Evolutionary conservation across 1,140 invertebrate genomes (phyloP), one percentile per base, ranked within the genome.

Genomic region (Orussus abietinus): DNA sequence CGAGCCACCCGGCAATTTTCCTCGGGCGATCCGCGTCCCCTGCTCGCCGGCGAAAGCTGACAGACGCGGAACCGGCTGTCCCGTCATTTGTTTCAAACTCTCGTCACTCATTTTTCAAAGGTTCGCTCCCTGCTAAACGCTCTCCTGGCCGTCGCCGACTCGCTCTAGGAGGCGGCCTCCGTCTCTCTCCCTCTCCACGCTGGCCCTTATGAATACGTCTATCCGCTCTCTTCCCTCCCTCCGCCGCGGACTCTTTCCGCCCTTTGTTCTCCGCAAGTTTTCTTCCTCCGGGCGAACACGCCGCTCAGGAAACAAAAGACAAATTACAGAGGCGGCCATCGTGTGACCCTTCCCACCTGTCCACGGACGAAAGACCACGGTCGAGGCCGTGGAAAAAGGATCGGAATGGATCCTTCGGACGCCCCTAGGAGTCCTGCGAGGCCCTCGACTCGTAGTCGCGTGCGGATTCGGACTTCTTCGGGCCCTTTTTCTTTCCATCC

Each of bases 71-170:
- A 41, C 52, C 51, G 55, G 47, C 59, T 62, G 58, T 62, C 58
- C 51, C 49, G 53, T 62, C 59, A 60, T 64, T 67, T 64, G 53
- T 66, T 68, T 54, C 56, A 42, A 57, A 61, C 49, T 60, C 55
- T 62, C 57, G 58, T 62, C 62, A 58, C 57, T 71, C 64, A 69
- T 69, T 69, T 67, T 67, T 69, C 66, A 65, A 58, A 51, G 53
- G 52, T 54, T 53, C 56, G 51, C 53, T 31, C 38, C 35, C 32
- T 26, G 6, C 22, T 25, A 7, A 25, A n/a, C n/a, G n/a, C n/a
- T n/a, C n/a, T n/a, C 6, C n/a, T 25, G 22, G 22, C 22, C 6
- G 6, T 25, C n/a, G 6, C 22, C 22, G 6, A 6, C 22, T 25
- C n/a, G 6, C 22, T n/a, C n/a, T n/a, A n/a, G n/a, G n/a, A n/a